Base-by-base conservation (phyloP, 37 sponge, comb jelly and placozoan species). In the Agelas oroides region DNA sequence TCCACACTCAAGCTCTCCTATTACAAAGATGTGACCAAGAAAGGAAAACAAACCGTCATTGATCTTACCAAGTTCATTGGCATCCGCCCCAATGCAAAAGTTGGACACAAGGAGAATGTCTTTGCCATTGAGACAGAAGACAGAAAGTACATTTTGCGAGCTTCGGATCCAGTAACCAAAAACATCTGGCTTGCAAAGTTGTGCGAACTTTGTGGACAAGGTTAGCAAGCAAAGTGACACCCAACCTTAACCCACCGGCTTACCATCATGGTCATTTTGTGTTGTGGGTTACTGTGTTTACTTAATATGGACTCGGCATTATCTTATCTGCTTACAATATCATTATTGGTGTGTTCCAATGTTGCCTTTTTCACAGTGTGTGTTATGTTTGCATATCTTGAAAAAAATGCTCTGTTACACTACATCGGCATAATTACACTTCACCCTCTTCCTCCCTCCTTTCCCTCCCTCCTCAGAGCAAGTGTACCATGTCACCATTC, bases 101-200 rank as follows among this genome's bases (percentile, higher is more conserved):
- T 89, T 38, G 93, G 93, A 0, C 60, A 71, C 53, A 80, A 76
- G 25, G 83, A 93, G 23, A 75, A 86, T 69, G 59, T 84, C 21
- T 93, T 93, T 81, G 93, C 93, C 53, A 70, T 93, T 18, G 93
- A 93, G 67, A 88, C 87, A 3, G 69, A 85, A 38, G 86, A 88
- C 23, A 74, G 83, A 14, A 93, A 87, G 74, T 88, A 86, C 81
- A 89, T 93, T 41, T 63, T 93, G 65, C 78, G 70, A 39, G 93
- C 93, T 23, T 62, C 73, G 0, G 89, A 93, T 46, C 55, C 34
- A n/a, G 53, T 56, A 41, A 85, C 86, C 17, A 93, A 93, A 86
- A 89, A 81, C 73, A 77, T 93, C 27, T 93, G 93, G 93, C 81
- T 93, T 30, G 93, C 93, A 0, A 93, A 93, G 57, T 83, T 93